A percentile compares a stretch with the other conserved stretches of the same genome.
These are phyloP conservation scores for Chlorospingus flavigularis DNA, from an alignment of 2,797 vertebrate species.

Conservation along the genomic window DNA sequence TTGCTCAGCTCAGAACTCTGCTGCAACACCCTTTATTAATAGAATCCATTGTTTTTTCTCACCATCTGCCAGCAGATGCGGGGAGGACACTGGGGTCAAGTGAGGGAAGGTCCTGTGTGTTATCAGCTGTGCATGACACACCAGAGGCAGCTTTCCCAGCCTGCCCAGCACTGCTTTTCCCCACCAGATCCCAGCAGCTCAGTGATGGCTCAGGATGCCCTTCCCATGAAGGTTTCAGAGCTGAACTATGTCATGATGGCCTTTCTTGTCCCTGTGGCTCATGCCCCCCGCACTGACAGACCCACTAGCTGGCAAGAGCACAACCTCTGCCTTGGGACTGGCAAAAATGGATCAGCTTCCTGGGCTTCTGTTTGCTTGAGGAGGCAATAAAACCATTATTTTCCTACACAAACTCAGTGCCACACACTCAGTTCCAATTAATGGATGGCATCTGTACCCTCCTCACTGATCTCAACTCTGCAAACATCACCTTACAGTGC, in stretches of 20 bases:
- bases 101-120: background rate
- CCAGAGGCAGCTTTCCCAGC: background rate
- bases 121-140: background rate
- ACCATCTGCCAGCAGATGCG: background rate
- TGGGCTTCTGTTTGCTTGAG: background rate
- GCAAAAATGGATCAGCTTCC: background rate
- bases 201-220: background rate
- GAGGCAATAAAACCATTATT: background rate
- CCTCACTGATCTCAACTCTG: background rate
- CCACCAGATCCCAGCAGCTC: background rate
- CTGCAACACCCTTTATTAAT: background rate
- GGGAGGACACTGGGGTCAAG: background rate
- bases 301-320: background rate
- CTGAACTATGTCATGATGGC: background rate
- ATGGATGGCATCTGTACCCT: background rate
- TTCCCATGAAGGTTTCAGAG: background rate
- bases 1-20: background rate
- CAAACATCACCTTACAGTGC: background rate
- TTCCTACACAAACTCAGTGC: background rate
- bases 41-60: background rate
- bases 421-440: background rate
- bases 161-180: background rate
- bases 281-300: background rate
- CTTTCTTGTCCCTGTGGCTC: background rate
- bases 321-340: background rate